Base-by-base conservation (phyloP, 2,888 invertebrate species). In the Melieria omissa region DNA sequence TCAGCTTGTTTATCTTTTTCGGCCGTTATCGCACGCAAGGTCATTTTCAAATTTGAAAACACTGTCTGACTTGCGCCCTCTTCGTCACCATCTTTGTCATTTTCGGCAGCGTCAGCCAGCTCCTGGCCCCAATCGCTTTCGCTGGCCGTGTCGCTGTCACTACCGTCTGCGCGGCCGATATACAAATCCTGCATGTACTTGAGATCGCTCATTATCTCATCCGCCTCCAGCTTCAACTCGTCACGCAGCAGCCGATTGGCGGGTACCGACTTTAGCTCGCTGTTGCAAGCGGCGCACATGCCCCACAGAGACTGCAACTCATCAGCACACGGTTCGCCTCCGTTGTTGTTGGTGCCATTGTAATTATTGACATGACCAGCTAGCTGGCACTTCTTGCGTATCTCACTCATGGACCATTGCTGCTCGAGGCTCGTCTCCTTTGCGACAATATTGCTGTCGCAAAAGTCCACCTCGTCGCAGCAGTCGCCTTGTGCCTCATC, bases 201-300 rank as follows among this genome's bases (percentile, higher is more conserved):
- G 6, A 84, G 72, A 75, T 84, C 83, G 8, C 81, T 82, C 84
- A 85, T 85, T 57, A 85, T 84, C 74, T 85, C 82, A 76, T 85
- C 85, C 12, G 80, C 85, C 75, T 85, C 85, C 44, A 80, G 67
- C 70, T 78, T 74, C 0, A 85, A 74, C 76, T 85, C 85, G 68
- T 82, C 84, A 69, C 82, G 82, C 10, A 85, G 68, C 60, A 82
- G 67, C 14, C 80, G 78, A 78, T 83, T 82, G 7, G 85, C 84
- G 29, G 85, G 85, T 67, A 83, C 74, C 0, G 84, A 83, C 65
- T 81, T 81, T 47, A 78, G 78, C 52, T 80, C 80, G 65, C 78
- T 81, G 68, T 81, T 81, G 68, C 84, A 84, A 65, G 81, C 79
- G 9, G 81, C 76, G 75, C 85, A 85, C 79, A 83, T 80, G n/a